A percentile compares a stretch with the other conserved stretches of the same genome.
Evolutionary conservation across 2,797 vertebrate genomes (phyloP).

Genomic region (Rhynchotus rufescens): DNA sequence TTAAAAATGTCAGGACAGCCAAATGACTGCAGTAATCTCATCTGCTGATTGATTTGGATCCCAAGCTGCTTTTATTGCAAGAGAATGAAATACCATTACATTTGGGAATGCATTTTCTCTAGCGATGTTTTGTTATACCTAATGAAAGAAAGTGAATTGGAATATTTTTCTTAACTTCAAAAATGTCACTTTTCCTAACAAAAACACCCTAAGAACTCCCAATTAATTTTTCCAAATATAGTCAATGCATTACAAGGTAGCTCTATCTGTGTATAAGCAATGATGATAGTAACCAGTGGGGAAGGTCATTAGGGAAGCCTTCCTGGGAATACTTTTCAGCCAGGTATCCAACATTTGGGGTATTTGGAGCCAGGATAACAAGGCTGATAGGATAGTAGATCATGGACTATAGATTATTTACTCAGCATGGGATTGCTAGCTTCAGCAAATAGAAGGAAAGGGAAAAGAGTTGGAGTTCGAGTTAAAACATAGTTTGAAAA

Average conservation of each 20-base stretch:
- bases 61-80: constrained; percentile 52
- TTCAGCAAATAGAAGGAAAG: constrained; percentile 68
- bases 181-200: constrained; percentile 83
- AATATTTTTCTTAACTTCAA: constrained; percentile 84
- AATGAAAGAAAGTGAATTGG: constrained; percentile 80
- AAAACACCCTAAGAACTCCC: constrained; percentile 84
- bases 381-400: constrained; percentile 80
- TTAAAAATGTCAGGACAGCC: constrained; percentile 19
- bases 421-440: constrained; percentile 80
- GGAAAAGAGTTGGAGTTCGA: constrained; percentile 66
- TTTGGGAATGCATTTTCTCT: constrained; percentile 70
- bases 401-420: constrained; percentile 82
- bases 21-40: constrained; percentile 48
- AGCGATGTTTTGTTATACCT: constrained; percentile 78
- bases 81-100: constrained; percentile 75
- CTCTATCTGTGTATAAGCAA: constrained; percentile 75
- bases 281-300: constrained; percentile 79
- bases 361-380: constrained; percentile 80
- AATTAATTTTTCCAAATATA: constrained; percentile 90
- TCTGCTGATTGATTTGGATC: constrained; percentile 55
- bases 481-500: constrained; percentile 73
- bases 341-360: constrained; percentile 77
- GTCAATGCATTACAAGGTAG: constrained; percentile 67
- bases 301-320: constrained; percentile 80
- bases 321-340: constrained; percentile 79